Evolutionary conservation across 1,140 invertebrate species (phyloP).

Genomic region (fruit fly (Drosophila melanogaster)): DNA sequence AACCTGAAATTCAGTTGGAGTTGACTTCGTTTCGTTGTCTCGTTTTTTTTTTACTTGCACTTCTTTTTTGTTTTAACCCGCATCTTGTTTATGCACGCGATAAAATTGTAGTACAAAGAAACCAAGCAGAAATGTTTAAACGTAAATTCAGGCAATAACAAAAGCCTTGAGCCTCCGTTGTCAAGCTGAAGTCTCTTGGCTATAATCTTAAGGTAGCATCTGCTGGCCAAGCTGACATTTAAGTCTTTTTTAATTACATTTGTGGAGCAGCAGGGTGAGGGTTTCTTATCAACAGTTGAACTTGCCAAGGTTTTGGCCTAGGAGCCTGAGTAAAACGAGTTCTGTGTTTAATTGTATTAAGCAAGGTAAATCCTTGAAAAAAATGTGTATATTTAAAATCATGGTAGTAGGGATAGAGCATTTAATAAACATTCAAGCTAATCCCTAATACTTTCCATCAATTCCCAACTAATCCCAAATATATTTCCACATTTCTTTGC

Average conservation of each 20-base stretch:
- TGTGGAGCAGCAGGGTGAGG: neutral
- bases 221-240: constrained; percentile 58
- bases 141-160: constrained; percentile 64
- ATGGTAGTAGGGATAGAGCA: too few relatives aligned
- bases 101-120: constrained; percentile 68
- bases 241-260: constrained; percentile 22
- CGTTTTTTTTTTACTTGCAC: constrained; percentile 27
- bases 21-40: constrained; percentile 66
- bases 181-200: constrained; percentile 31
- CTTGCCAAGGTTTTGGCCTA: constrained; percentile 21
- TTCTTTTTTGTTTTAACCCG: constrained; percentile 28
- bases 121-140: constrained; percentile 39
- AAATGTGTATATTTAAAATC: neutral
- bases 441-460: constrained; percentile 19
- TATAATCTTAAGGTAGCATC: constrained; percentile 79
- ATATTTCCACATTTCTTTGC: constrained; percentile 51
- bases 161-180: constrained; percentile 61
- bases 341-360: neutral
- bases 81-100: constrained; percentile 80
- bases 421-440: too few relatives aligned
- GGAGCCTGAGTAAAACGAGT: constrained; percentile 15
- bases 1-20: constrained; percentile 73
- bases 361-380: neutral
- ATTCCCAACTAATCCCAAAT: constrained; percentile 32
- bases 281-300: constrained; percentile 29